These are phyloP conservation scores for Gisinianus flammeolus DNA, from an alignment of 2,888 invertebrate genomes.

Conservation along the genomic window DNA sequence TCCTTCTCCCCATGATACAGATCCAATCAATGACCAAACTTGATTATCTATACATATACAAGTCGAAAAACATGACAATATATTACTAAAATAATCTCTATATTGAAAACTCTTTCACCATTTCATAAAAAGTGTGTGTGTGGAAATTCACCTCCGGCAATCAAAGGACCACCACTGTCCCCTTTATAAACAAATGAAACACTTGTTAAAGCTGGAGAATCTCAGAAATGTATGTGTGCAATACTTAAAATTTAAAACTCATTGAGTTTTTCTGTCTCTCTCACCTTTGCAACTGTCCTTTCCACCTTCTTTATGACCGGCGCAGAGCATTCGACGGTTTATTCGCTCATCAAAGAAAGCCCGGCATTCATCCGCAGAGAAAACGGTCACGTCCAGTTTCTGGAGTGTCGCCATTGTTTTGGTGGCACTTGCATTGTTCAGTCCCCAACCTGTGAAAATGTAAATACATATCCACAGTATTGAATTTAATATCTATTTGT, in stretches of 20 bases:
- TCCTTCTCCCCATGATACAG: conserved; percentile 53
- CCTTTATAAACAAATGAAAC: conserved; percentile 17
- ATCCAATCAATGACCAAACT: conserved; percentile 50
- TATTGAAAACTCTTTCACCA: neutral
- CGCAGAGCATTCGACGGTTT: conserved; percentile 52
- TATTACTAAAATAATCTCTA: neutral
- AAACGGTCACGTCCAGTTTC: conserved; percentile 50
- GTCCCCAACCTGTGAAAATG: conserved; percentile 50
- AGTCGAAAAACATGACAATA: neutral
- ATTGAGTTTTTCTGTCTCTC: no score
- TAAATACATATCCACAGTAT: no score
- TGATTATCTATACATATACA: conserved; percentile 28
- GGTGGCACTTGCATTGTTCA: conserved; percentile 40
- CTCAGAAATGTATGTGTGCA: no score
- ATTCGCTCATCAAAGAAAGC: conserved; percentile 44
- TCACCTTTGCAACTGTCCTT: neutral
- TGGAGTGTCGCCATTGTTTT: conserved; percentile 49
- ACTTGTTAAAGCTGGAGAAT: no score
- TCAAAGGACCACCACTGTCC: conserved; percentile 51
- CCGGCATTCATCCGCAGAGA: conserved; percentile 44
- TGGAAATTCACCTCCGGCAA: conserved; percentile 14
- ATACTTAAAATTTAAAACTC: no score
- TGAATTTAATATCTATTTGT: no score
- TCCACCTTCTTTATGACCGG: conserved; percentile 47
- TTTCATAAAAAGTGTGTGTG: neutral